phyloP scores from a whole-genome alignment of 2,888 invertebrate genomes.

The Drosophila kuntzei region DNA sequence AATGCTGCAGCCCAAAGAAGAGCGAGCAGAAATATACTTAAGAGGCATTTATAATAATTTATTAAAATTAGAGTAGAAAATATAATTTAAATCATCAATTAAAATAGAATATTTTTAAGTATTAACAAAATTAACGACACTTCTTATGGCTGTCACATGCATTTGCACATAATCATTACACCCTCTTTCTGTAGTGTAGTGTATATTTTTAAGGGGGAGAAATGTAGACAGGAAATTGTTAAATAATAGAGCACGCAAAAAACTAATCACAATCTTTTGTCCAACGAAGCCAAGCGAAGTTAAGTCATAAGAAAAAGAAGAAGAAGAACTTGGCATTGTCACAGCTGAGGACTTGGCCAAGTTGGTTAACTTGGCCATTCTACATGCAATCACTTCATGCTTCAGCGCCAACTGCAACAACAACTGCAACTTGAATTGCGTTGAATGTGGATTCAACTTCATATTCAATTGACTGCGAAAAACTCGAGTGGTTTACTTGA shows the following conservation, averaged over 20 bases:
- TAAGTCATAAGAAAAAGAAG: not conserved
- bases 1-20: not conserved
- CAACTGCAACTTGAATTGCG: slow-evolving; percentile 3
- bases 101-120: too few relatives aligned
- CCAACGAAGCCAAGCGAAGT: slow-evolving; percentile 29
- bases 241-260: slow-evolving; percentile 71
- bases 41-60: too few relatives aligned
- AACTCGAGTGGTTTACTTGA: slow-evolving; percentile 54
- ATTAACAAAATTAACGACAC: too few relatives aligned
- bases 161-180: not conserved
- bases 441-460: slow-evolving; percentile 5
- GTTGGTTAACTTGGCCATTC: slow-evolving; percentile 17
- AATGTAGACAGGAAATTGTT: slow-evolving; percentile 48
- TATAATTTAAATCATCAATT: too few relatives aligned
- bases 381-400: slow-evolving; percentile 73
- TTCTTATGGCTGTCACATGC: not conserved
- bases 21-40: not conserved
- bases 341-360: slow-evolving; percentile 17
- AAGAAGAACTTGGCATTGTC: slow-evolving; percentile 43
- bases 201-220: not conserved
- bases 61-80: too few relatives aligned
- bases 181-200: not conserved
- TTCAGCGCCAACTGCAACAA: slow-evolving; percentile 57
- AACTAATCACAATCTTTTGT: slow-evolving; percentile 60
- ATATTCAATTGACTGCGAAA: slow-evolving; percentile 71